These are phyloP conservation scores for Trichoplusia ni DNA, from an alignment of 1,140 invertebrate species.

Conservation along the genomic window DNA sequence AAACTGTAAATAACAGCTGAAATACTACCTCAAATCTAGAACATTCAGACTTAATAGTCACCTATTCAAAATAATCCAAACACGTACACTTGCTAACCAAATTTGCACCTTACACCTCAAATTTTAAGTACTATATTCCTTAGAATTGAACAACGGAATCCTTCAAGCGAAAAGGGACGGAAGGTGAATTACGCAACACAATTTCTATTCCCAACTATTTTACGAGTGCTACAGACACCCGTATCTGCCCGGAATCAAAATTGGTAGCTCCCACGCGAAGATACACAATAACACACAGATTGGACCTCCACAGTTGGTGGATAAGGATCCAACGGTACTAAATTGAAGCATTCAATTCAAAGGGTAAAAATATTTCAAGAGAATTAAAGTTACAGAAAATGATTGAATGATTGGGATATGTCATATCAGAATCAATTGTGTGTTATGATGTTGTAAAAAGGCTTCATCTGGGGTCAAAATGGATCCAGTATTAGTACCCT, in stretches of 20 bases:
- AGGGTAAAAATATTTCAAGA: constrained; percentile 7
- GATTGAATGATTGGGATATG: background rate
- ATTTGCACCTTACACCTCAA: background rate
- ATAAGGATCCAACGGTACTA: constrained; percentile 10
- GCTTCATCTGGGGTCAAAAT: too few relatives aligned
- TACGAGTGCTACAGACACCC: background rate
- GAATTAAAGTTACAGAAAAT: background rate
- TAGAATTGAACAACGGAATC: too few relatives aligned
- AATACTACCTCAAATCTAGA: too few relatives aligned
- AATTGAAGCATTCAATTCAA: constrained; percentile 7
- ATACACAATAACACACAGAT: constrained; percentile 13
- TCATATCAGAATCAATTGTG: too few relatives aligned
- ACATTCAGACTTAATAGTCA: too few relatives aligned
- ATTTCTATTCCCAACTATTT: too few relatives aligned
- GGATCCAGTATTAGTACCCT: too few relatives aligned
- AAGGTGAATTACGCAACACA: too few relatives aligned
- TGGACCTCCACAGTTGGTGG: constrained; percentile 6
- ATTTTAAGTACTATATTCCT: too few relatives aligned
- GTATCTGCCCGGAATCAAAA: background rate
- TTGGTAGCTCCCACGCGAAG: background rate
- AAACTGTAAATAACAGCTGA: too few relatives aligned
- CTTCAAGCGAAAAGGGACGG: too few relatives aligned
- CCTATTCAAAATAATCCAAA: background rate
- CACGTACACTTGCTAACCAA: background rate
- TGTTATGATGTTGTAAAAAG: too few relatives aligned